These are phyloP conservation scores for Callipepla californica DNA, from an alignment of 2,113 vertebrate species.

Conservation along the genomic window DNA sequence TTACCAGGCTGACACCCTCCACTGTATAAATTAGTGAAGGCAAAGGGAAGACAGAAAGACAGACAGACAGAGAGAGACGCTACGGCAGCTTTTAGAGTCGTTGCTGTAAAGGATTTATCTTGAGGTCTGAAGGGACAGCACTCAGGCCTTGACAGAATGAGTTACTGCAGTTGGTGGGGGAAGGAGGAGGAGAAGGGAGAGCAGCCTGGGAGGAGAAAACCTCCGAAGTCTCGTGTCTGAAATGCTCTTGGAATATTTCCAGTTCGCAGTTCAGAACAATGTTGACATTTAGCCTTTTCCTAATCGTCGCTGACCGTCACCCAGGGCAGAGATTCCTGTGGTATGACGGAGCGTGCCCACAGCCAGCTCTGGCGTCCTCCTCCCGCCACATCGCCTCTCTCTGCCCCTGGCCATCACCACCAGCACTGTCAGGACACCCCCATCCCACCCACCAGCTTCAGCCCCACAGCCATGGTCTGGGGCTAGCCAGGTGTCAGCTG, in stretches of 20 bases:
- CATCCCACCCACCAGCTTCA: not conserved
- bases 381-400: not conserved
- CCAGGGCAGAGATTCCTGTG: constrained; percentile 66
- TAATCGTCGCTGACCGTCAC: constrained; percentile 63
- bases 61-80: constrained; percentile 43
- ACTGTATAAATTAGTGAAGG: constrained; percentile 46
- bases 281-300: constrained; percentile 74
- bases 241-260: constrained; percentile 67
- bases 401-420: not conserved
- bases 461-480: not conserved
- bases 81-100: constrained; percentile 52
- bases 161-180: not conserved
- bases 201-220: constrained; percentile 56
- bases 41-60: constrained; percentile 9
- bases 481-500: not conserved
- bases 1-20: not conserved
- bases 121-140: constrained; percentile 65
- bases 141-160: constrained; percentile 67
- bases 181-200: constrained; percentile 4
- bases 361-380: not conserved
- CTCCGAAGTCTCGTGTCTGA: constrained; percentile 48
- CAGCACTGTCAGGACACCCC: not conserved
- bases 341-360: constrained; percentile 30
- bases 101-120: constrained; percentile 59
- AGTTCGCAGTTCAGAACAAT: constrained; percentile 71